Conservation (phyloP, 2,113 vertebrate species). For the Semnornis frantzii region DNA sequence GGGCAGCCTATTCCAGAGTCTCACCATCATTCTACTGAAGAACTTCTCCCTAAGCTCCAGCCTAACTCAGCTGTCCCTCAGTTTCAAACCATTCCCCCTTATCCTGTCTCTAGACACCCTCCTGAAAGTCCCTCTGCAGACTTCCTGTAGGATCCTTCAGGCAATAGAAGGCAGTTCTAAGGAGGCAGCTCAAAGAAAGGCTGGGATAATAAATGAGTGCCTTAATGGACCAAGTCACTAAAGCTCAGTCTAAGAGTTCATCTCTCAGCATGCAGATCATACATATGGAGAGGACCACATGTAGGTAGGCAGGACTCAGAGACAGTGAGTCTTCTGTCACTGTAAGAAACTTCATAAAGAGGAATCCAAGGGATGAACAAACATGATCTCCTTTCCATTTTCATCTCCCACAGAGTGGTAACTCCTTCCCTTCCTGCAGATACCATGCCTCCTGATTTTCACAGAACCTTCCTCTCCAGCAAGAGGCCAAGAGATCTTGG, state of each 20-base stretch:
- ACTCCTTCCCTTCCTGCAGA: background rate
- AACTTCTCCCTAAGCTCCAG: too few relatives aligned
- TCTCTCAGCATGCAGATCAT: background rate
- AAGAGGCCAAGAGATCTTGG: background rate
- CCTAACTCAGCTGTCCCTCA: too few relatives aligned
- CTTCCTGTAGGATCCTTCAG: too few relatives aligned
- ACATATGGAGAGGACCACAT: background rate
- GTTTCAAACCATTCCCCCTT: too few relatives aligned
- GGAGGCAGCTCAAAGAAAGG: background rate
- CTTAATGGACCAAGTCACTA: background rate
- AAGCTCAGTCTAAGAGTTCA: background rate
- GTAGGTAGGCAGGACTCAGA: background rate
- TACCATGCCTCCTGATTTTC: background rate
- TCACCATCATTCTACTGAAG: too few relatives aligned
- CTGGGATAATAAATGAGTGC: background rate
- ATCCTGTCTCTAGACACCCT: too few relatives aligned
- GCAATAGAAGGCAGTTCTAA: too few relatives aligned
- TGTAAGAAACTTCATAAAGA: background rate
- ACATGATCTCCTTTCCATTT: background rate
- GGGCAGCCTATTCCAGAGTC: too few relatives aligned
- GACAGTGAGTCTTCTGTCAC: background rate
- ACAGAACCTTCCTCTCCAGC: background rate
- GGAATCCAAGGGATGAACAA: background rate
- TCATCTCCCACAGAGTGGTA: background rate
- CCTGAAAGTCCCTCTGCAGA: too few relatives aligned